Base-by-base conservation (phyloP, 2,797 vertebrate genomes). In the Phoebastria nigripes region DNA sequence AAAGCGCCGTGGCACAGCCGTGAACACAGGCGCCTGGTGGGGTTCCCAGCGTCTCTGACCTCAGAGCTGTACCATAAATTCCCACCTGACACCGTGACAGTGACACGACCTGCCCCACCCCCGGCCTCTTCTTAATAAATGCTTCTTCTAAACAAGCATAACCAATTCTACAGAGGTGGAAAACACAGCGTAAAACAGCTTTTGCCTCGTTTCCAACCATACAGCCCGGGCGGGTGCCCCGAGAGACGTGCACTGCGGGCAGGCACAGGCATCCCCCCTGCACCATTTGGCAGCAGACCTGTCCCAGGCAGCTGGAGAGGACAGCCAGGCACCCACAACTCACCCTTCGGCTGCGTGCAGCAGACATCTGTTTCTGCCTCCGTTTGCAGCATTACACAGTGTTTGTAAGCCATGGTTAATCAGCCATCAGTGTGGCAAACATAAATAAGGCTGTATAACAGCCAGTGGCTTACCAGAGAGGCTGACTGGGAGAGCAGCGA, bases 191-290 rank as follows among this genome's bases (percentile, higher is more conserved):
- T n/a, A 59, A 24, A 55, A 1, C 46, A 72, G 37, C 66, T 73
- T 51, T 51, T 3, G 1, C 22, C 28, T 82, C 1, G 0, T 41
- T 86, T 78, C 47, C 59, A 72, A 33, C 47, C 37, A 19, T 17
- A 15, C 14, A 54, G 17, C 12, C 15, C 4, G 1, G 8, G 8
- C 11, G 3, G 37, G 61, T 61, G n/a, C 22, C 29, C 55, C 14
- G 33, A 46, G 29, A 26, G 25, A 56, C 5, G 8, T 1, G 2
- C 10, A n/a, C 35, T 42, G 37, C 1, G 3, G 42, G 39, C 15
- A 49, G 35, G 31, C 13, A 37, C 35, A 25, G 0, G 2, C 1
- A 0, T 44, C 11, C 5, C 24, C 54, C 29, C 28, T 7, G 25
- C 25, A 31, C 10, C n/a, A 17, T 71, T 12, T 25, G 47, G 33